phyloP scores from a whole-genome alignment of 2,113 vertebrate genomes.

The Neolamprologus toae region DNA sequence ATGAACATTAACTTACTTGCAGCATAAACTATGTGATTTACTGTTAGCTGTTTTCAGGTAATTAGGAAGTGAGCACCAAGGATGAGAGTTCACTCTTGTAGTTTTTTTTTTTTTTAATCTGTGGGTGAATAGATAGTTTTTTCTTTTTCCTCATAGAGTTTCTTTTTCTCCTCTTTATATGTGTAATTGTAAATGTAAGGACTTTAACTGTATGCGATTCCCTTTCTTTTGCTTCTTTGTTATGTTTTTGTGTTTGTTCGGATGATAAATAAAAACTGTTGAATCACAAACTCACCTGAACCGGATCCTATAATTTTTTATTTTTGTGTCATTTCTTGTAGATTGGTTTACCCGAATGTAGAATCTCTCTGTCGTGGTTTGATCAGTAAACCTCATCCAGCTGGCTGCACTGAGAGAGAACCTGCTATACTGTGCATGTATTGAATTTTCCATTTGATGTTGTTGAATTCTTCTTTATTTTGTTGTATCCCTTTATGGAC shows the following conservation, averaged over 20 bases:
- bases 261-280: background rate
- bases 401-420: background rate
- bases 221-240: background rate
- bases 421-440: background rate
- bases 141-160: background rate
- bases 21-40: background rate
- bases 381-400: background rate
- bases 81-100: background rate
- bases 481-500: background rate
- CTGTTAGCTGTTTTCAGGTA: background rate
- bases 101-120: background rate
- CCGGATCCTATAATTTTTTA: background rate
- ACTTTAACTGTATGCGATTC: background rate
- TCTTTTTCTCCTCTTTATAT: background rate
- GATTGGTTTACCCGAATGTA: background rate
- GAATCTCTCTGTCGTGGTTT: background rate
- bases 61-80: background rate
- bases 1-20: background rate
- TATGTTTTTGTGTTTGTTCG: background rate
- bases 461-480: background rate
- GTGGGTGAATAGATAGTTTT: background rate
- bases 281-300: background rate
- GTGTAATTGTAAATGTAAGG: background rate
- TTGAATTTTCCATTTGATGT: rapidly evolving
- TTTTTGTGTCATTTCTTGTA: background rate